phyloP scores from a whole-genome alignment of 2,888 invertebrate genomes.

The Subacronicta megacephala region DNA sequence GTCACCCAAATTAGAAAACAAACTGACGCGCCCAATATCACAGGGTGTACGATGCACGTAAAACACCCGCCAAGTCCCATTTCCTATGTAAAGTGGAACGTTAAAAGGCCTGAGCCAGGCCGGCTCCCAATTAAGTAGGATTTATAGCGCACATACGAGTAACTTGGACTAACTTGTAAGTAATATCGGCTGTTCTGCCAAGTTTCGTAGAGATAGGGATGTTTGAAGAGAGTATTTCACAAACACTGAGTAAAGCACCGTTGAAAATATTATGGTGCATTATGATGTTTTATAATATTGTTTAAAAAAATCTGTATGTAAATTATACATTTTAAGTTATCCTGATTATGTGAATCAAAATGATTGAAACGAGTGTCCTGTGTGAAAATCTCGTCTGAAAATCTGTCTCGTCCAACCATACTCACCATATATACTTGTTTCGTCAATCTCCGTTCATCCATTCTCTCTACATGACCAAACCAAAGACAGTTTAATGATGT shows the following conservation, averaged over 20 bases:
- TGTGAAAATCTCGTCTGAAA: too few relatives aligned
- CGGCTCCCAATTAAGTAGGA: conserved; percentile 57
- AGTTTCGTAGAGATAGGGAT: conserved; percentile 9
- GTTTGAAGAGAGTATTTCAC: neutral
- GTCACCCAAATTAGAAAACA: too few relatives aligned
- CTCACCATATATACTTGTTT: too few relatives aligned
- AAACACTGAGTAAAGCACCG: neutral
- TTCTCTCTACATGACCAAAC: too few relatives aligned
- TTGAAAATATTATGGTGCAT: neutral
- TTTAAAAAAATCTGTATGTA: too few relatives aligned
- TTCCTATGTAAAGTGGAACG: conserved; percentile 45
- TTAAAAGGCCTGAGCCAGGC: conserved; percentile 37
- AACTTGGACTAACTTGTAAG: conserved; percentile 44
- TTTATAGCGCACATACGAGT: conserved; percentile 53
- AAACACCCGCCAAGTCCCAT: conserved; percentile 26
- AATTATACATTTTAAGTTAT: too few relatives aligned
- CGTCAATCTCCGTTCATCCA: too few relatives aligned
- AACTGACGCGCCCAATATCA: neutral
- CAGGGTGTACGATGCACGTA: conserved; percentile 5
- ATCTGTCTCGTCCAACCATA: too few relatives aligned
- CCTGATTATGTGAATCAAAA: too few relatives aligned
- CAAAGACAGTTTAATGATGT: too few relatives aligned
- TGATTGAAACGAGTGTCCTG: too few relatives aligned
- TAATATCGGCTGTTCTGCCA: conserved; percentile 32
- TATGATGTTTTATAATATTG: too few relatives aligned